Evolutionary conservation across 2,888 invertebrate genomes (phyloP).

Genomic region (Coenonympha glycerion): DNA sequence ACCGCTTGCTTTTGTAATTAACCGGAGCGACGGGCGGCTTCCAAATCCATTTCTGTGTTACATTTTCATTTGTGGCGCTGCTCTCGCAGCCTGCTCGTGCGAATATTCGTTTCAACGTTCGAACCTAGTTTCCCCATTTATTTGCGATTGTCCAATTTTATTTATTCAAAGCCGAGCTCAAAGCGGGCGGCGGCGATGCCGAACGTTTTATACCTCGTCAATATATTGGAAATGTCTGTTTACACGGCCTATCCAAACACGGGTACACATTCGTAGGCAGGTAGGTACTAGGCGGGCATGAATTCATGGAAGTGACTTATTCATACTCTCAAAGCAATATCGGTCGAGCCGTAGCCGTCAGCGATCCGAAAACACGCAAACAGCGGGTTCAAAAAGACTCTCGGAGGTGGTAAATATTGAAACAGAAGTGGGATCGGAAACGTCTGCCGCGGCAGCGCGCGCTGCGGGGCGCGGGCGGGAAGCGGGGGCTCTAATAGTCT

Average conservation of each 20-base stretch:
- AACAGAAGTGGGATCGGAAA: conserved; percentile 74
- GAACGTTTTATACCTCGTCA: conserved; percentile 15
- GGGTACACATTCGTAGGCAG: no score
- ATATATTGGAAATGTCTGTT: conserved; percentile 37
- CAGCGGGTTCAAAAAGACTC: conserved; percentile 74
- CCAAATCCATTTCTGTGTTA: conserved; percentile 77
- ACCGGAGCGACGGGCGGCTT: conserved; percentile 76
- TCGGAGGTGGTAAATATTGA: conserved; percentile 75
- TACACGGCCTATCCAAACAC: conserved; percentile 55
- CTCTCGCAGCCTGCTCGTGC: conserved; percentile 52
- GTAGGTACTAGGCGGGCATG: conserved; percentile 51
- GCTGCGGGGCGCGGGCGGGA: conserved; percentile 32
- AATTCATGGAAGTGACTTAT: conserved; percentile 66
- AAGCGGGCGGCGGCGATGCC: conserved; percentile 14
- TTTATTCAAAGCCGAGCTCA: conserved; percentile 16
- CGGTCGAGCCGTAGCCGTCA: conserved; percentile 64
- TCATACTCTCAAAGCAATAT: conserved; percentile 71
- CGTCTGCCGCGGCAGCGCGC: conserved; percentile 39
- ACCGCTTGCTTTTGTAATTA: conserved; percentile 77
- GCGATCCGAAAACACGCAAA: conserved; percentile 75
- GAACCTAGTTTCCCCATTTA: conserved; percentile 38
- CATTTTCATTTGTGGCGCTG: conserved; percentile 75
- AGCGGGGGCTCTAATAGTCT: conserved; percentile 65
- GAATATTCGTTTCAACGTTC: conserved; percentile 58
- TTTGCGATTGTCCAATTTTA: conserved; percentile 9